Evolutionary conservation across 2,888 invertebrate species (phyloP).

Genomic region (Drosophila atripex): DNA sequence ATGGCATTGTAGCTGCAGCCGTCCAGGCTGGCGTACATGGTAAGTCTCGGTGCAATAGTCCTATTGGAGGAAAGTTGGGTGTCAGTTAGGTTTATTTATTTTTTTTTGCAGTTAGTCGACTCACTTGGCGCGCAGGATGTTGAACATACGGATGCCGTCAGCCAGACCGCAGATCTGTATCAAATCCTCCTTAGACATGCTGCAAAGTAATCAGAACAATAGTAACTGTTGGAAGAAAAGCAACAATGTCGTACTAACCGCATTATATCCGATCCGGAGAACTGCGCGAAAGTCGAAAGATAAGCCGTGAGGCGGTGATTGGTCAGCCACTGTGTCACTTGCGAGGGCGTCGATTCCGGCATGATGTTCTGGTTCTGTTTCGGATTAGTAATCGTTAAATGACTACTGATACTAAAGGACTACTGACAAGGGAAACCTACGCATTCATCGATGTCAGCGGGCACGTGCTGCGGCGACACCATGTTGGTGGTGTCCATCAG

Average conservation of each 20-base stretch:
- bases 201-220: conserved; percentile 60
- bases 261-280: conserved; percentile 94
- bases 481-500: conserved; percentile 83
- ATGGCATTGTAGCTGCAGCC: conserved; percentile 90
- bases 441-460: conserved; percentile 82
- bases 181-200: conserved; percentile 94
- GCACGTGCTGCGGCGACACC: conserved; percentile 82
- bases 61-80: conserved; percentile 82
- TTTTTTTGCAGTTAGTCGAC: conserved; percentile 60
- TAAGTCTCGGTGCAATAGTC: conserved; percentile 90
- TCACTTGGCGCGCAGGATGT: conserved; percentile 93
- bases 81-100: not conserved
- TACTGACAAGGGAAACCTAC: conserved; percentile 61
- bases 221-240: not conserved
- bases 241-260: conserved; percentile 84
- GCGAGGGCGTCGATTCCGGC: conserved; percentile 88
- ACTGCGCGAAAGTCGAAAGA: conserved; percentile 91
- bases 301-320: conserved; percentile 91
- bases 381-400: conserved; percentile 1
- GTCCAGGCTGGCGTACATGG: conserved; percentile 92
- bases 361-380: conserved; percentile 86
- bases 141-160: conserved; percentile 96
- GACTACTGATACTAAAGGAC: not conserved
- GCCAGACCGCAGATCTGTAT: conserved; percentile 97
- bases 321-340: conserved; percentile 92